Base-by-base conservation (phyloP, 2,888 invertebrate species). In the Ditula angustiorana region DNA sequence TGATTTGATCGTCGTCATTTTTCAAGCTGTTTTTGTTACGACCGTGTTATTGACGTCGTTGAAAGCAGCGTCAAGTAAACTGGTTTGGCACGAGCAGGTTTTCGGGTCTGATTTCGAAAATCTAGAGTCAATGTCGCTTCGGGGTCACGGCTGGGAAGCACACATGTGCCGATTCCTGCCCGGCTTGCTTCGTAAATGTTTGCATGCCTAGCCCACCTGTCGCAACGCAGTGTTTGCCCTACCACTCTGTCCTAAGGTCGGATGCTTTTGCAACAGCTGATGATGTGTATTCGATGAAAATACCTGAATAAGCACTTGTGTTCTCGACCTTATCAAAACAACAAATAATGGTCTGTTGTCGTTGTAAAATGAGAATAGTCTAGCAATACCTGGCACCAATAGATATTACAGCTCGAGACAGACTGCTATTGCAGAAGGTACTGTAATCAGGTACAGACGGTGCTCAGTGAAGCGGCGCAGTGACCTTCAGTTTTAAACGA, bases 141-240 rank as follows among this genome's bases (percentile, higher is more conserved):
- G 57, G 26, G 66, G 66, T 35, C 66, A 57, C 37, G 33, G 52
- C 8, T 33, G 24, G 37, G 24, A 37, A 46, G 50, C 50, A 21
- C 5, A 11, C 11, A n/a, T 21, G 21, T 16, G 26, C n/a, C 37
- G 56, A 49, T 37, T 37, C 16, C 41, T 57, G 30, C 44, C 30
- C 26, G 21, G 50, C 58, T 26, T 21, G 57, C 57, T 41, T 50
- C 10, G 57, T 62, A 75, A 82, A 81, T 80, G 73, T 79, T 82
- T 77, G 74, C 71, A 71, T 70, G 64, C 61, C 62, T 72, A 70
- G 58, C 55, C 69, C 73, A 71, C 71, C 64, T 84, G 80, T 76
- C 74, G 80, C 78, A 85, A 85, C 37, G 46, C 74, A 70, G 70
- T 77, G 77, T 77, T 79, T 77, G 73, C 73, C 66, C 57, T 70